Evolutionary conservation across 2,113 vertebrate species (phyloP).

Genomic region (Leucoraja erinaceus): DNA sequence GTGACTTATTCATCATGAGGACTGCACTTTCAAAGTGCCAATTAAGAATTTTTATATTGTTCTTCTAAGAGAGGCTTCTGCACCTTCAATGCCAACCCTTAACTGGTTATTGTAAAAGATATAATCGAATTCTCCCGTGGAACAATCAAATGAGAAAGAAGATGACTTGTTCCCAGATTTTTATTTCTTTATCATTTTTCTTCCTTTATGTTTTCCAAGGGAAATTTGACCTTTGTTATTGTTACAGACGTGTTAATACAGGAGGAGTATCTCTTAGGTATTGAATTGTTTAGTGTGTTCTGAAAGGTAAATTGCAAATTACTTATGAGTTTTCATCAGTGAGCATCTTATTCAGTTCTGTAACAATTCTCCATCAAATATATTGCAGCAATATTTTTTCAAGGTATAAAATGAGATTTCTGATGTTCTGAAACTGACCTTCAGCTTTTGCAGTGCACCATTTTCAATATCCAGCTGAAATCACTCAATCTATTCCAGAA

Average conservation of each 20-base stretch:
- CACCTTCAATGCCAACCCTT: neutral
- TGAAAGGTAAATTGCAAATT: slow-evolving; percentile 30
- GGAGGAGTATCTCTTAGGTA: slow-evolving; percentile 6
- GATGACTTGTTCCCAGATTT: neutral
- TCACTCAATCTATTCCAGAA: slow-evolving; percentile 37
- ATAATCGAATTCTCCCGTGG: neutral
- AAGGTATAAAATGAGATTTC: slow-evolving; percentile 33
- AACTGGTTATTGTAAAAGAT: neutral
- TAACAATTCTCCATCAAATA: slow-evolving; percentile 33
- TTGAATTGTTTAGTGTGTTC: slow-evolving; percentile 24
- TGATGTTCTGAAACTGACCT: slow-evolving; percentile 39
- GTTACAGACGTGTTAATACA: neutral
- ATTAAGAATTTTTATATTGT: neutral
- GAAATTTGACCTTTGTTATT: slow-evolving; percentile 25
- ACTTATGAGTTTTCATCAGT: slow-evolving; percentile 24
- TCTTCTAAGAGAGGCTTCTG: neutral
- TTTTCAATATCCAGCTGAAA: slow-evolving; percentile 38
- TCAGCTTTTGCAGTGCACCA: slow-evolving; percentile 35
- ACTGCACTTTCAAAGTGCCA: neutral
- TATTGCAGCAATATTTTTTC: slow-evolving; percentile 32
- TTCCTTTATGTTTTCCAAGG: slow-evolving; percentile 1
- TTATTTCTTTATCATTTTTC: slow-evolving; percentile 15
- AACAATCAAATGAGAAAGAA: neutral
- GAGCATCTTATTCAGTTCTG: neutral
- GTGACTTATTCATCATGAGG: neutral